Evolutionary conservation across 2,113 vertebrate genomes (phyloP).

Genomic region (Chaetodon auriga): DNA sequence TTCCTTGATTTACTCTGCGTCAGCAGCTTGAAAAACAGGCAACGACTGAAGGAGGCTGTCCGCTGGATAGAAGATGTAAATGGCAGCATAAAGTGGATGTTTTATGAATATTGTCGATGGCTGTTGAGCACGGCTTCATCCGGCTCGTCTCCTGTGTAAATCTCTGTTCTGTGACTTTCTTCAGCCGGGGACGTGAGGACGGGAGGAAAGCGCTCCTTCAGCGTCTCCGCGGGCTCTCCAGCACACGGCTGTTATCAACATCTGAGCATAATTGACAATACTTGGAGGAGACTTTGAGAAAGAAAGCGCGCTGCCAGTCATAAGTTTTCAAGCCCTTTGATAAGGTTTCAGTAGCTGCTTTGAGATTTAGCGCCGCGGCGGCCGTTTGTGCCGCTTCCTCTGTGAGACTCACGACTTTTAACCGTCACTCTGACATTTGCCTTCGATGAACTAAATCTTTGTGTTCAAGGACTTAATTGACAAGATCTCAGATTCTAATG

Average conservation of each 20-base stretch:
- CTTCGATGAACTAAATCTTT: slow-evolving; percentile 31
- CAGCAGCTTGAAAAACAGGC: background rate
- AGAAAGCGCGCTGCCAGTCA: background rate
- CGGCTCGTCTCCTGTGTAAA: slow-evolving; percentile 24
- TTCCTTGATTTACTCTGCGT: slow-evolving; percentile 35
- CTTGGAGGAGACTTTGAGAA: background rate
- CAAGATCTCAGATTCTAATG: slow-evolving; percentile 42
- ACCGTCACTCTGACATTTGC: slow-evolving; percentile 25
- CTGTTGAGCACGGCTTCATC: slow-evolving; percentile 16
- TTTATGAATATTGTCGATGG: slow-evolving; percentile 17
- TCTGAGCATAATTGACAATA: background rate
- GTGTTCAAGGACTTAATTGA: slow-evolving; percentile 54
- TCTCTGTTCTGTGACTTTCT: background rate
- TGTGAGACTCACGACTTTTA: background rate
- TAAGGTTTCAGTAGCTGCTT: background rate
- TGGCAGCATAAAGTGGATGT: slow-evolving; percentile 13
- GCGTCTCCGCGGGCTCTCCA: background rate
- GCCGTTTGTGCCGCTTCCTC: background rate
- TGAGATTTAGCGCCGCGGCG: too few species aligned
- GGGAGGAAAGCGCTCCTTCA: background rate
- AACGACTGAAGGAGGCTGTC: slow-evolving; percentile 15
- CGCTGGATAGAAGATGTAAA: slow-evolving; percentile 18
- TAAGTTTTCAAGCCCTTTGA: background rate
- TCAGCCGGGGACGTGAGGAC: background rate
- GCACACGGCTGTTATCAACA: background rate